These are phyloP conservation scores for Drosophila stalkeri DNA, from an alignment of 2,888 invertebrate genomes.

Conservation along the genomic window DNA sequence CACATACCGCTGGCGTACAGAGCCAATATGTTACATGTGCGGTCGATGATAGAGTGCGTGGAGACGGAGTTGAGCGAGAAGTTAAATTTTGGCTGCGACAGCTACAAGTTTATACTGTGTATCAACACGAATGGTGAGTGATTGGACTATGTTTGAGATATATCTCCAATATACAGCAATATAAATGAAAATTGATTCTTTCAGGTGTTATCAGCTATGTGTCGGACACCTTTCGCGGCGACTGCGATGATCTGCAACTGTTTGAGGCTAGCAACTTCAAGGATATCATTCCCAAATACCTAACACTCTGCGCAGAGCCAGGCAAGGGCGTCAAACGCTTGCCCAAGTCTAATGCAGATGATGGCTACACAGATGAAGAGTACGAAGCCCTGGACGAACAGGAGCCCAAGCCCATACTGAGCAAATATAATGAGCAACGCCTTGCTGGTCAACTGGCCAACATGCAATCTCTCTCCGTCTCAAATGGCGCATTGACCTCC, in stretches of 20 bases:
- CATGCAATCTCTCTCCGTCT: conserved; percentile 78
- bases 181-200: neutral
- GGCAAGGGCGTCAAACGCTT: conserved; percentile 80
- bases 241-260: conserved; percentile 83
- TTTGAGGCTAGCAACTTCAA: conserved; percentile 83
- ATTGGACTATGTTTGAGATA: too few species aligned
- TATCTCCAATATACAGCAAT: too few species aligned
- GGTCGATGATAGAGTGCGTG: conserved; percentile 84
- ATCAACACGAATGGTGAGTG: conserved; percentile 82
- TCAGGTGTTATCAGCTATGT: conserved; percentile 83
- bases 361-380: conserved; percentile 40
- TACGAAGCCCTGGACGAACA: conserved; percentile 37
- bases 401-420: conserved; percentile 46
- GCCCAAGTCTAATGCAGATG: conserved; percentile 47
- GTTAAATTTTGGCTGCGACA: conserved; percentile 79
- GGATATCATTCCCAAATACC: conserved; percentile 82
- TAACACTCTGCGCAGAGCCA: conserved; percentile 83
- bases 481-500: conserved; percentile 82
- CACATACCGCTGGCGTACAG: conserved; percentile 83
- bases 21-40: conserved; percentile 82
- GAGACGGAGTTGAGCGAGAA: conserved; percentile 82
- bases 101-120: conserved; percentile 84
- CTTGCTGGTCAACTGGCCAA: conserved; percentile 74
- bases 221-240: conserved; percentile 83
- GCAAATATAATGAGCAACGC: conserved; percentile 74